Base-by-base conservation (phyloP, 30 jellyfish, hydroid and myxozoan genomes). In the Hydractinia echinata region DNA sequence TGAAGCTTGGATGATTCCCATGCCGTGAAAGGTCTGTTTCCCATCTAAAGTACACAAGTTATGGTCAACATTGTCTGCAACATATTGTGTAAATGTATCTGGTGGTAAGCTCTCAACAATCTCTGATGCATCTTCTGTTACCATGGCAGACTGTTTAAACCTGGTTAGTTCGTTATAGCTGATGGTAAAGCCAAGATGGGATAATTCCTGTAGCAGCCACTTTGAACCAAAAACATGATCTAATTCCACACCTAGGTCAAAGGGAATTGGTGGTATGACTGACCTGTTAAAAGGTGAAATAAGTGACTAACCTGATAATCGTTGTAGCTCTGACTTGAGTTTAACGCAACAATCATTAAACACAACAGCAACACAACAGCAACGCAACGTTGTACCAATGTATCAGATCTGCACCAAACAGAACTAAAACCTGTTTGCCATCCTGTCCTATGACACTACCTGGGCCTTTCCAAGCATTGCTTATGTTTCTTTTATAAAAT, bases 51-150 rank as follows among this genome's bases (percentile, higher is more conserved):
- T 77, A 20, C 94, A 51, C 14, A 54, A 44, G 71, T 78, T 69
- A 53, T 85, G 94, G 79, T 85, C 94, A 19, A 53, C 85, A 67
- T 85, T 85, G 78, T 85, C 94, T 5, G 84, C 89, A 10, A 55
- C 78, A 48, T 4, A 77, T 69, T 85, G 94, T 61, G 79, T 10
- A 79, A 85, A 85, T 73, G 51, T 67, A 39, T 85, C 94, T 4
- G 76, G 66, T 13, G 55, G 74, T 10, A 54, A 71, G 13, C 74
- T 55, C 77, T 67, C 48, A 19, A 67, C 48, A 67, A 67, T 10
- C 48, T 67, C 77, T 49, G 90, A 55, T 55, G 67, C 80, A 44
- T 58, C 52, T 62, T 79, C 66, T 54, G 55, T 71, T 39, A 52
- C 77, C 51, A 77, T 67, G 15, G 64, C 89, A 61, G 54, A 16